phyloP scores from a whole-genome alignment of 1,140 invertebrate species.

The Triops cancriformis region DNA sequence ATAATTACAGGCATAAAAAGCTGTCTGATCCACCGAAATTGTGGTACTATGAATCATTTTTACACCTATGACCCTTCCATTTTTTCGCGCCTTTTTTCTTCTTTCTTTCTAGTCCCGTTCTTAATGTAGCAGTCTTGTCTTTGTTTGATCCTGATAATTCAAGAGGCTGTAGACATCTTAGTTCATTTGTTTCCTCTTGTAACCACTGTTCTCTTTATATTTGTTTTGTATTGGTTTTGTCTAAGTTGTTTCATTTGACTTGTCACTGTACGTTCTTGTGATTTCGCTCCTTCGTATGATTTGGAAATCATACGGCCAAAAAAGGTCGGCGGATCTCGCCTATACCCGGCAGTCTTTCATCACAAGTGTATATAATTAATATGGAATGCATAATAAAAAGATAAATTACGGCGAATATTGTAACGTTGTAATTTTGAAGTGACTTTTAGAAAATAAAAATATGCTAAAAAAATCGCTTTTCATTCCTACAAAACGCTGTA shows the following conservation, averaged over 20 bases:
- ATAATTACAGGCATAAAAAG: neutral
- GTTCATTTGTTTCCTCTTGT: neutral
- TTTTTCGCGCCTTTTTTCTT: neutral
- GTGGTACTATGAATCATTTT: neutral
- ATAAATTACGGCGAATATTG: neutral
- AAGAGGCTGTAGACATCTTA: neutral
- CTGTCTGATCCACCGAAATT: neutral
- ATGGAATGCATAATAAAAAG: neutral
- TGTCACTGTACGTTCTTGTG: neutral
- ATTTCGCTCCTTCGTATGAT: neutral
- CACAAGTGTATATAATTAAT: constrained; percentile 11
- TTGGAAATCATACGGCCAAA: neutral
- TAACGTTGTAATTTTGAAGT: too few relatives aligned
- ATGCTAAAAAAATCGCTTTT: too few relatives aligned
- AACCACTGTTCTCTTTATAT: neutral
- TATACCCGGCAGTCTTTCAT: constrained; percentile 5
- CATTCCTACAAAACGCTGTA: too few relatives aligned
- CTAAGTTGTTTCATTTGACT: neutral
- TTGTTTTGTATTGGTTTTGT: neutral
- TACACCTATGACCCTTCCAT: neutral
- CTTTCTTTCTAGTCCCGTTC: neutral
- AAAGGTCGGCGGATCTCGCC: constrained; percentile 3
- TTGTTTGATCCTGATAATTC: neutral
- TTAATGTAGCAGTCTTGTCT: neutral
- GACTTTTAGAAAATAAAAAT: too few relatives aligned